These are phyloP conservation scores for Diadophis punctatus DNA, from an alignment of 2,113 vertebrate genomes.

Conservation along the genomic window DNA sequence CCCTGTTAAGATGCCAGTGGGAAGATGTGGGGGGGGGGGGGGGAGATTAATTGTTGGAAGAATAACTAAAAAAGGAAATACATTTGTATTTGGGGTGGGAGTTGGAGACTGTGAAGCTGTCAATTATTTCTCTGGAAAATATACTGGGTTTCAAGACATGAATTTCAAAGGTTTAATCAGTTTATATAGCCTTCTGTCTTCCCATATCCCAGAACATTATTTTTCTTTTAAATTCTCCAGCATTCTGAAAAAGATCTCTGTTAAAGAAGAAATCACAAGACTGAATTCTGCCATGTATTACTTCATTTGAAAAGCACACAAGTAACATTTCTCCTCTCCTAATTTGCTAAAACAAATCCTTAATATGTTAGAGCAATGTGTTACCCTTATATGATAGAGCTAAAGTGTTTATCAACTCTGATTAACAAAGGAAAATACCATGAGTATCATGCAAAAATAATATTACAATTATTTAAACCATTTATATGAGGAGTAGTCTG, in stretches of 20 bases:
- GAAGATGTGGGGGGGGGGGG: not conserved
- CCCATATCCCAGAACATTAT: not conserved
- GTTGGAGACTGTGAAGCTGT: not conserved
- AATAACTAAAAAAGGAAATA: not conserved
- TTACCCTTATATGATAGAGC: not conserved
- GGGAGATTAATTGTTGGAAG: not conserved
- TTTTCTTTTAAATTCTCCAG: not conserved
- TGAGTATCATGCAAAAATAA: not conserved
- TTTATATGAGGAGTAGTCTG: not conserved
- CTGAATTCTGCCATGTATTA: not conserved
- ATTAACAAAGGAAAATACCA: not conserved
- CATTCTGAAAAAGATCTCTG: not conserved
- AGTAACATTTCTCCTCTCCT: not conserved
- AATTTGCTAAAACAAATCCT: not conserved
- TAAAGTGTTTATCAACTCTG: not conserved
- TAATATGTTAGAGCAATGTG: not conserved
- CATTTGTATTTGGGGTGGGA: not conserved
- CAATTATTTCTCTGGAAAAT: not conserved
- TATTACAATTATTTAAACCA: not conserved
- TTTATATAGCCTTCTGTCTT: not conserved
- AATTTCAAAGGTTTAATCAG: not conserved
- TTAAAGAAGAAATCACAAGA: not conserved
- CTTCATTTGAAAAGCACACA: not conserved
- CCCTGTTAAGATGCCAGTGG: not conserved
- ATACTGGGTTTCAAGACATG: not conserved